Percentiles rank a stretch among this genome's conserved stretches.
These are phyloP conservation scores for Steinernema khuongi DNA, from an alignment of 1,140 invertebrate species.

Conservation along the genomic window DNA sequence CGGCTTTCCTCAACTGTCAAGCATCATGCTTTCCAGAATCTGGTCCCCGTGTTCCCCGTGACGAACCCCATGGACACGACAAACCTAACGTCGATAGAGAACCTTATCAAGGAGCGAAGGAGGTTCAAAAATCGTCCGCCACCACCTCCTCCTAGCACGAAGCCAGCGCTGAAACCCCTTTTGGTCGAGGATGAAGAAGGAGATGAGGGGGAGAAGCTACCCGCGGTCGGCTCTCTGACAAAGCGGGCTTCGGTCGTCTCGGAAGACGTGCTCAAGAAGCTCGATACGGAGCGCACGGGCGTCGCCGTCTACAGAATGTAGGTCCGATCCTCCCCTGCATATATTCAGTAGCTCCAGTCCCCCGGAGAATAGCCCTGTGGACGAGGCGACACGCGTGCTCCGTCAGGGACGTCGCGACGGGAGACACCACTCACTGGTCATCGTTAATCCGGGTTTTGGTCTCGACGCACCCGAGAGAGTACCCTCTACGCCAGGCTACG, in stretches of 20 bases:
- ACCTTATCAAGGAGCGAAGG: not conserved
- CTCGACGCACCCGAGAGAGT: not conserved
- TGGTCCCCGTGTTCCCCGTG: not conserved
- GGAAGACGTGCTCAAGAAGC: not conserved
- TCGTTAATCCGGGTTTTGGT: not conserved
- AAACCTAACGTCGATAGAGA: not conserved
- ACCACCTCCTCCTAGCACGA: not conserved
- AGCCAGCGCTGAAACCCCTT: not conserved
- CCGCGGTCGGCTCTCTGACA: not conserved
- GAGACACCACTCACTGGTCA: not conserved
- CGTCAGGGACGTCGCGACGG: not conserved
- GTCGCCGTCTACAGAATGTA: not conserved
- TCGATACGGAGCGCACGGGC: not conserved
- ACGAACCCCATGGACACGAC: not conserved
- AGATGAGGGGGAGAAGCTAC: not conserved
- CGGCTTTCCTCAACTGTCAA: too few relatives aligned
- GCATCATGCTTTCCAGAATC: not conserved
- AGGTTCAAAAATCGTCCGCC: not conserved
- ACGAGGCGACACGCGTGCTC: not conserved
- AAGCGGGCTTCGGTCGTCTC: not conserved
- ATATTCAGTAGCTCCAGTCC: not conserved
- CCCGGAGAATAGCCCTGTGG: not conserved
- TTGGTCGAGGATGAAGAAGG: not conserved
- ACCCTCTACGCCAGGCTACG: not conserved
- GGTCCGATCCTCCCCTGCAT: not conserved